Evolutionary conservation across 2,113 vertebrate genomes (phyloP).

Genomic region (Carassius auratus): DNA sequence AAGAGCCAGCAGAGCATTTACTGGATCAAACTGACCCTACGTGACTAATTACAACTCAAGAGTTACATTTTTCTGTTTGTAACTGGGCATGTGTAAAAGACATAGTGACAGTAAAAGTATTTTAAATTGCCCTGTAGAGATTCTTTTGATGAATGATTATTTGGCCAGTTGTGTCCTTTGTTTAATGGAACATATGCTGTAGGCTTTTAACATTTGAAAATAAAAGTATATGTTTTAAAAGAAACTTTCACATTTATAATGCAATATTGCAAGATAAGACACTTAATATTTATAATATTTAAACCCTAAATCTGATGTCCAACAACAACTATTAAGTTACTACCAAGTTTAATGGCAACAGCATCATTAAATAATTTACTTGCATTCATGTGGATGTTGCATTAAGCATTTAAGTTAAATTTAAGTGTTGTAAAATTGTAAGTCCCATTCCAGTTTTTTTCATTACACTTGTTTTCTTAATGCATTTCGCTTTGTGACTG

Average conservation of each 20-base stretch:
- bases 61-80: not conserved
- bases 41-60: not conserved
- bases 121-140: not conserved
- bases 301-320: not conserved
- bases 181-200: not conserved
- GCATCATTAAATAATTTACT: not conserved
- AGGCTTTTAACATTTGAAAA: no score
- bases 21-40: constrained; percentile 9
- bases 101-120: constrained; percentile 4
- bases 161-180: not conserved
- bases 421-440: not conserved
- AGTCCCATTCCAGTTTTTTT: not conserved
- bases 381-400: not conserved
- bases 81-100: constrained; percentile 1
- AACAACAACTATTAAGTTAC: not conserved
- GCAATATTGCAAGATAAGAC: not conserved
- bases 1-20: not conserved
- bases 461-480: not conserved
- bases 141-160: not conserved
- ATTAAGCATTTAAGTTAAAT: no score
- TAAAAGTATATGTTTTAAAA: no score
- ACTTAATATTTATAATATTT: not conserved
- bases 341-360: not conserved
- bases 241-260: no score
- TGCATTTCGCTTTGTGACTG: not conserved